Percentiles rank a stretch among this genome's conserved stretches.
These are phyloP conservation scores for Eospalax fontanierii DNA, from an alignment of 2,797 vertebrate species.

Conservation along the genomic window DNA sequence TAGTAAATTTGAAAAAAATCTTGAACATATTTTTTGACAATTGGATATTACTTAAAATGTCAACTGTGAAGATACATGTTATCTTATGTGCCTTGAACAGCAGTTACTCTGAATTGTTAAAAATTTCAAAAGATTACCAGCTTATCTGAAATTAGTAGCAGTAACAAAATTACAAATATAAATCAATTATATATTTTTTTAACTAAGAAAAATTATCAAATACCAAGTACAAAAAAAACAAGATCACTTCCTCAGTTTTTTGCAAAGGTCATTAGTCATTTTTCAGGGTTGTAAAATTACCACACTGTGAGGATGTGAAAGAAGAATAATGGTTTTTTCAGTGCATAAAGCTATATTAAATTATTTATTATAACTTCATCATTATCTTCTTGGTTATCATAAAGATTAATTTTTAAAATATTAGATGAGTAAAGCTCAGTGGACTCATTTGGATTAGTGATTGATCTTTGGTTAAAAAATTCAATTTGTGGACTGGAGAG, in stretches of 20 bases:
- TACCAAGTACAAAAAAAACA: conserved; percentile 7
- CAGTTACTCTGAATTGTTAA: conserved; percentile 18
- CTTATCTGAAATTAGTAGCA: too few species aligned
- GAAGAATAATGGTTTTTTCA: not conserved
- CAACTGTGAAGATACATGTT: conserved; percentile 1
- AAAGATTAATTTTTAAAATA: conserved; percentile 32
- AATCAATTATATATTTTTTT: too few species aligned
- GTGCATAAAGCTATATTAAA: conserved; percentile 44
- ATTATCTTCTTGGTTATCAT: conserved; percentile 44
- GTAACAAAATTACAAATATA: too few species aligned
- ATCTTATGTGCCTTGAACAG: not conserved
- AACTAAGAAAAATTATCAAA: not conserved
- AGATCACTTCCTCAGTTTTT: conserved; percentile 1
- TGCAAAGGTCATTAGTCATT: conserved; percentile 17
- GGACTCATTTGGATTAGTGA: not conserved
- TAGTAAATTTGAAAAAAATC: conserved; percentile 9
- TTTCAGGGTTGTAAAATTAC: conserved; percentile 16
- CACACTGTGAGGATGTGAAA: not conserved
- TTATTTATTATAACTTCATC: conserved; percentile 41
- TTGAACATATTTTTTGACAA: conserved; percentile 9
- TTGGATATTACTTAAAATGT: conserved; percentile 10
- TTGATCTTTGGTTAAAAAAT: conserved; percentile 33
- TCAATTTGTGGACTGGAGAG: too few species aligned
- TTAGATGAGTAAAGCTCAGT: not conserved
- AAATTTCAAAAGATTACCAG: not conserved